These are phyloP conservation scores for Zaprionus camerounensis DNA, from an alignment of 1,140 invertebrate genomes.

Conservation along the genomic window DNA sequence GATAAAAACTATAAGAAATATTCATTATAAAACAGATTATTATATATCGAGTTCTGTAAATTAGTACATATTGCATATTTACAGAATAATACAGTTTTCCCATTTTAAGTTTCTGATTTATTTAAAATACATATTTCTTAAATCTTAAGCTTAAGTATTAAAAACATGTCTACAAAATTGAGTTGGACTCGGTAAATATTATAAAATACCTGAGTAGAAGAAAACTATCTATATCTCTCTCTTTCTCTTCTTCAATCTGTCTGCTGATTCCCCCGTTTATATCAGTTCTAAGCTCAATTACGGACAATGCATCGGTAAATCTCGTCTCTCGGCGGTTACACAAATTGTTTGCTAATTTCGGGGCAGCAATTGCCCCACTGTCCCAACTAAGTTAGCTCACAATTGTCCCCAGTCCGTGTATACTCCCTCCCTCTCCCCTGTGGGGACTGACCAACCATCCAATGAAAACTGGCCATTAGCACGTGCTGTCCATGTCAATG, in stretches of 20 bases:
- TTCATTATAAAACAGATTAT: too few species aligned
- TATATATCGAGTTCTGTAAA: too few species aligned
- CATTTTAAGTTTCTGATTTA: not conserved
- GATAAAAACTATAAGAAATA: too few species aligned
- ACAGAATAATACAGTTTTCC: not conserved
- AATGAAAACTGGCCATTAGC: slow-evolving; percentile 64
- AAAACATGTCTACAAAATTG: not conserved
- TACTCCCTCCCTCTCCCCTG: not conserved
- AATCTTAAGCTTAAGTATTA: too few species aligned
- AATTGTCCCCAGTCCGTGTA: slow-evolving; percentile 18
- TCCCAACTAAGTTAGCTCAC: slow-evolving; percentile 18
- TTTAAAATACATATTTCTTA: not conserved
- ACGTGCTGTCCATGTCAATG: slow-evolving; percentile 76
- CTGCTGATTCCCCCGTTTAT: not conserved
- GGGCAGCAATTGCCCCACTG: slow-evolving; percentile 30
- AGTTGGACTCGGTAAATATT: not conserved
- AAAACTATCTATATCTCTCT: not conserved
- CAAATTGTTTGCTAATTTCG: slow-evolving; percentile 50
- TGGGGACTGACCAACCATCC: slow-evolving; percentile 18
- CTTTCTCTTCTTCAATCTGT: not conserved
- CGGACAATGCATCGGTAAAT: slow-evolving; percentile 14
- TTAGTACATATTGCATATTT: too few species aligned
- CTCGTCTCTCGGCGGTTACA: slow-evolving; percentile 7
- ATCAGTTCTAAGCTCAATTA: slow-evolving; percentile 6
- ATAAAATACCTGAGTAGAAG: not conserved